Conservation (phyloP, 2,888 invertebrate genomes). For the Coenonympha arcania region DNA sequence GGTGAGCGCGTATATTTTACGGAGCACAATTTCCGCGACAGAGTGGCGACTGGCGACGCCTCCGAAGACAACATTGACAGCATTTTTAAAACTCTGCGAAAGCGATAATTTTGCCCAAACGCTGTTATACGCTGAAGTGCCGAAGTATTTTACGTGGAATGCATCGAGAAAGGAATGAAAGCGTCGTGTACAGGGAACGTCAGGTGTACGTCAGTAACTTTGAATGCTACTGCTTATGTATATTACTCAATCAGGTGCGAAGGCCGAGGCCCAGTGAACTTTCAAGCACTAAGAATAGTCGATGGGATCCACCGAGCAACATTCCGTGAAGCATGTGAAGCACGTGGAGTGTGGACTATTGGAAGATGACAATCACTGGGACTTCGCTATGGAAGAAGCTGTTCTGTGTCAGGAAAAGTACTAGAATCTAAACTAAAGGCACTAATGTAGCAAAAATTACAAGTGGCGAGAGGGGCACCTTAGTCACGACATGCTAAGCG, state of each 20-base stretch:
- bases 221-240: slow-evolving; percentile 39
- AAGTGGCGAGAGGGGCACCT: background rate
- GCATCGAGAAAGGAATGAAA: slow-evolving; percentile 35
- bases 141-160: slow-evolving; percentile 6
- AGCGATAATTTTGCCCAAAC: slow-evolving; percentile 12
- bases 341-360: slow-evolving; percentile 19
- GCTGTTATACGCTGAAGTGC: slow-evolving; percentile 14
- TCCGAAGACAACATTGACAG: background rate
- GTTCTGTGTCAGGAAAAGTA: background rate
- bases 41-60: too few relatives aligned
- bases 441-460: background rate
- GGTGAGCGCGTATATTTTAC: slow-evolving; percentile 20
- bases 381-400: background rate
- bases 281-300: slow-evolving; percentile 25
- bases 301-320: slow-evolving; percentile 23
- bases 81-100: background rate
- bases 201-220: slow-evolving; percentile 37
- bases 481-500: background rate
- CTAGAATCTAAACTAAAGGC: background rate
- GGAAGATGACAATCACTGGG: background rate
- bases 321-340: slow-evolving; percentile 23
- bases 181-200: slow-evolving; percentile 35
- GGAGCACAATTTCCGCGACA: background rate
- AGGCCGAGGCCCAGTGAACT: slow-evolving; percentile 30
- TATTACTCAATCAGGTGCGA: slow-evolving; percentile 34